phyloP scores from a whole-genome alignment of 2,888 invertebrate genomes.

The Leptothorax acervorum region DNA sequence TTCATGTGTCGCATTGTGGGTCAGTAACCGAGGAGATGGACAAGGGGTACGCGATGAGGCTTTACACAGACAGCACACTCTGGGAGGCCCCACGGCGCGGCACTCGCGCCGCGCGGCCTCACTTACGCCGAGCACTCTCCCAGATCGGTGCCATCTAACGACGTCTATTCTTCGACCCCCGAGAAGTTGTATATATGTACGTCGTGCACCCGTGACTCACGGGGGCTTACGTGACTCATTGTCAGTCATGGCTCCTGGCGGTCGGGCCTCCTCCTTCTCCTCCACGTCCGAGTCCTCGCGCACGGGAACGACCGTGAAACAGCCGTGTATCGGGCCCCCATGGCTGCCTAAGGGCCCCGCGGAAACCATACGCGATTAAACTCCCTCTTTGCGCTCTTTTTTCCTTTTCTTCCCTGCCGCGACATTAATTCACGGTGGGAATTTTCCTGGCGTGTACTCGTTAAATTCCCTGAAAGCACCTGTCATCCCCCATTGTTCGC shows the following conservation, averaged over 20 bases:
- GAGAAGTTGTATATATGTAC: slow-evolving; percentile 53
- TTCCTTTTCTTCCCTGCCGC: not conserved
- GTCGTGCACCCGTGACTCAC: slow-evolving; percentile 73
- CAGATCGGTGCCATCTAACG: slow-evolving; percentile 66
- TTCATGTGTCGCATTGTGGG: slow-evolving; percentile 19
- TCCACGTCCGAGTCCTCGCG: slow-evolving; percentile 32
- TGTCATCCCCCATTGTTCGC: slow-evolving; percentile 36
- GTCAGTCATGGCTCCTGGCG: slow-evolving; percentile 67
- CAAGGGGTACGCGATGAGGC: not conserved
- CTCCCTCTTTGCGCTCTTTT: not conserved
- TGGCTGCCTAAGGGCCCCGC: not conserved
- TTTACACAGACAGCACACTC: not conserved
- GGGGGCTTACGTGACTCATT: slow-evolving; percentile 73
- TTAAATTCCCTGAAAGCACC: slow-evolving; percentile 42
- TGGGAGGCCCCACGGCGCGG: not conserved
- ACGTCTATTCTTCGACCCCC: slow-evolving; percentile 73
- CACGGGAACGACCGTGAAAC: slow-evolving; percentile 56
- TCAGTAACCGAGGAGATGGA: slow-evolving; percentile 1
- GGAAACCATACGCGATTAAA: not conserved
- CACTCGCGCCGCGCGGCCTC: slow-evolving; percentile 2
- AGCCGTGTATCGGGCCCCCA: not conserved
- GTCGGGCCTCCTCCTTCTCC: slow-evolving; percentile 8
- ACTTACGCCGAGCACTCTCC: slow-evolving; percentile 23
- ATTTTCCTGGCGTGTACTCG: slow-evolving; percentile 35
- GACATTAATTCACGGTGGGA: slow-evolving; percentile 22